phyloP scores from a whole-genome alignment of 2,113 vertebrate species.

The Dinomys branickii region DNA sequence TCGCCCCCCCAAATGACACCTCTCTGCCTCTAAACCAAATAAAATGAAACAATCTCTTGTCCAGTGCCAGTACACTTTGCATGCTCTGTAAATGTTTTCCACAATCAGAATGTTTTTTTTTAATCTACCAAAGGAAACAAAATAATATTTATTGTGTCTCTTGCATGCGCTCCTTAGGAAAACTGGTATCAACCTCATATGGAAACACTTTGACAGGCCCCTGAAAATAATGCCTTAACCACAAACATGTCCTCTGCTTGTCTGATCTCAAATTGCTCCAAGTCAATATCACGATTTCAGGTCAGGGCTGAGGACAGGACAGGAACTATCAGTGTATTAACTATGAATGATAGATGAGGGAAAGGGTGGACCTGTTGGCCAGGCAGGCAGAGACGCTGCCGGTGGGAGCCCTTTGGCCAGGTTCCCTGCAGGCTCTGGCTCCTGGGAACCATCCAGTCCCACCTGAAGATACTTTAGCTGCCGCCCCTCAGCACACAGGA shows the following conservation, averaged over 20 bases:
- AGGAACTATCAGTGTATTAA: slow-evolving; percentile 66
- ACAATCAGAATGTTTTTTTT: slow-evolving; percentile 17
- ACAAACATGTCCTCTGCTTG: slow-evolving; percentile 76
- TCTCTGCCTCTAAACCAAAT: not conserved
- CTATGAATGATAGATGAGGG: slow-evolving; percentile 64
- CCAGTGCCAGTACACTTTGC: not conserved
- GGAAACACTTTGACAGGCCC: slow-evolving; percentile 74
- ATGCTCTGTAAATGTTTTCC: not conserved
- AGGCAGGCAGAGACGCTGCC: not conserved
- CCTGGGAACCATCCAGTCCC: slow-evolving; percentile 81
- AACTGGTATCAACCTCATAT: slow-evolving; percentile 70
- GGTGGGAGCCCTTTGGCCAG: not conserved
- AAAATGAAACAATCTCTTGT: not conserved
- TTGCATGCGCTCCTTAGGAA: slow-evolving; percentile 53
- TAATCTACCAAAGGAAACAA: slow-evolving; percentile 62
- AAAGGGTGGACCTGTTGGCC: slow-evolving; percentile 39
- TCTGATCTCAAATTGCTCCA: slow-evolving; percentile 77
- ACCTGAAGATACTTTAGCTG: slow-evolving; percentile 70
- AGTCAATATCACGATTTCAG: slow-evolving; percentile 65
- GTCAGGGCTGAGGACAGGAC: slow-evolving; percentile 64
- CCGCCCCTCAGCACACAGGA: slow-evolving; percentile 62
- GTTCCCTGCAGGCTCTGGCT: not conserved
- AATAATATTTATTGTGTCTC: slow-evolving; percentile 72
- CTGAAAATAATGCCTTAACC: slow-evolving; percentile 75
- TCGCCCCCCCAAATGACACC: not conserved